A percentile compares a stretch with the other conserved stretches of the same genome.
Evolutionary conservation across 1,140 invertebrate genomes (phyloP).

Genomic region (Plectus sambesii): DNA sequence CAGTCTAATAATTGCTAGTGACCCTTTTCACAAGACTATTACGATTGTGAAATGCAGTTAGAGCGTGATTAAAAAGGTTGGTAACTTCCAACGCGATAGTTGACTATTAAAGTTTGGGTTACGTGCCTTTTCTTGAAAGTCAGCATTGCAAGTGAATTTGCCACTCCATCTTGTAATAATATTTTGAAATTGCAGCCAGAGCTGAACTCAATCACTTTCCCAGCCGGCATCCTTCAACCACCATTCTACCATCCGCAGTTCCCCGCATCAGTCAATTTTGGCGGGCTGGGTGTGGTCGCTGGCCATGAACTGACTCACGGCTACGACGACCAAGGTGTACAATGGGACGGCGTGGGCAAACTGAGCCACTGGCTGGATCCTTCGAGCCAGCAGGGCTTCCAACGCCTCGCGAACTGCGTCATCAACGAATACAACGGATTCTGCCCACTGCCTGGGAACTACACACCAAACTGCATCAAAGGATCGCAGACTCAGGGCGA

Average conservation of each 20-base stretch:
- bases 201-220: slow-evolving; percentile 33
- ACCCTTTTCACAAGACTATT: no score
- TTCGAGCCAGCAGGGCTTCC: slow-evolving; percentile 12
- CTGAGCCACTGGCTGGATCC: slow-evolving; percentile 70
- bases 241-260: slow-evolving; percentile 55
- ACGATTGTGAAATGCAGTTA: no score
- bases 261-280: slow-evolving; percentile 54
- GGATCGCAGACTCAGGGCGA: slow-evolving; percentile 80
- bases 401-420: slow-evolving; percentile 70
- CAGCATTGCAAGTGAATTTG: slow-evolving; percentile 58
- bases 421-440: slow-evolving; percentile 67
- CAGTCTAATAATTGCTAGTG: no score
- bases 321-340: slow-evolving; percentile 51
- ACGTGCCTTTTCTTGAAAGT: no score
- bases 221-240: slow-evolving; percentile 37
- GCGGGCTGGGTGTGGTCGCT: slow-evolving; percentile 53
- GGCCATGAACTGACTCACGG: slow-evolving; percentile 55
- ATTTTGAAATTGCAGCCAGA: slow-evolving; percentile 27
- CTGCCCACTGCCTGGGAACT: slow-evolving; percentile 56
- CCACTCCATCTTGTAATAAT: no score
- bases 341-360: slow-evolving; percentile 79
- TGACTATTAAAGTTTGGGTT: no score
- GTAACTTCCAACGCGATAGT: no score
- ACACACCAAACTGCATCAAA: slow-evolving; percentile 49
- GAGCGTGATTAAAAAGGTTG: no score